These are phyloP conservation scores for Alosa sapidissima DNA, from an alignment of 2,797 vertebrate species.

Conservation along the genomic window DNA sequence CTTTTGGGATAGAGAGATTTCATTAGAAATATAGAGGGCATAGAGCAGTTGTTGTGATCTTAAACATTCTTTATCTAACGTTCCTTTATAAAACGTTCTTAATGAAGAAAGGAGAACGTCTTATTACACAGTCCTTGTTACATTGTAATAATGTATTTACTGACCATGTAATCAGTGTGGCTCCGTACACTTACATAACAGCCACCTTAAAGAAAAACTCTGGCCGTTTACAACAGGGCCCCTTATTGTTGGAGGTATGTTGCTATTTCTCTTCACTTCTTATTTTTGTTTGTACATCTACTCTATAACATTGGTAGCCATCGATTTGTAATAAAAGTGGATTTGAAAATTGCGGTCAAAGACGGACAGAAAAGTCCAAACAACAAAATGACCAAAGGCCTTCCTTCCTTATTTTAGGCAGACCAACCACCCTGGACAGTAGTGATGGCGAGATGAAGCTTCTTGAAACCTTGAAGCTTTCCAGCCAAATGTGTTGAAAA, in stretches of 20 bases:
- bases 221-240: no score
- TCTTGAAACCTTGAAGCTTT: no score
- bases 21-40: background rate
- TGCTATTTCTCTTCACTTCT: background rate
- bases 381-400: no score
- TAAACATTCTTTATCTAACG: background rate
- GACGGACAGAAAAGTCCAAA: background rate
- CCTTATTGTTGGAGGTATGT: no score
- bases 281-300: background rate
- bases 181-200: background rate
- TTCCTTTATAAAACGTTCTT: no score
- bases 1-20: background rate
- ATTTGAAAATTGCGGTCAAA: background rate
- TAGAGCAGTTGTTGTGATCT: background rate
- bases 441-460: no score
- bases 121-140: background rate
- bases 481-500: no score
- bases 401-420: no score
- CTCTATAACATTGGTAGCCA: no score
- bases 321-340: no score
- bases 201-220: background rate
- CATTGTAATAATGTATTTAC: background rate
- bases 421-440: no score
- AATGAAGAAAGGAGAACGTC: background rate
- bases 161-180: background rate